Evolutionary conservation across 2,797 vertebrate genomes (phyloP).

Genomic region (Toxotes lorentzi): DNA sequence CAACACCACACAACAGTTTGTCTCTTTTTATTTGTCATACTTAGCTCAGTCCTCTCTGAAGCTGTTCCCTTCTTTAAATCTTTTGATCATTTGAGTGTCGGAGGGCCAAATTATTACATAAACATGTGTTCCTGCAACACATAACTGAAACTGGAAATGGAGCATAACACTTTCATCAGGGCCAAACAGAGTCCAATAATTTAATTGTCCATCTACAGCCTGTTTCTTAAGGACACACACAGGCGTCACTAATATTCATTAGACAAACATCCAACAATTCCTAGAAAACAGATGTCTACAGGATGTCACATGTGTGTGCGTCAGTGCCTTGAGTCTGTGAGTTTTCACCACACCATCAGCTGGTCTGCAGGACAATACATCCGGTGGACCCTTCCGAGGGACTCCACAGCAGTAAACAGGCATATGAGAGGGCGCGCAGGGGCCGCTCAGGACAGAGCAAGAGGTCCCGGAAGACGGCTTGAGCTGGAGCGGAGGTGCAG

Average conservation of each 20-base stretch:
- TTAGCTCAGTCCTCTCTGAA: conserved; percentile 14
- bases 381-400: background rate
- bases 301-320: conserved; percentile 32
- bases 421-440: conserved; percentile 21
- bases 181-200: conserved; percentile 18
- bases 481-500: conserved; percentile 78
- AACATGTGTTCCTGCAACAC: conserved; percentile 45
- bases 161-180: conserved; percentile 42
- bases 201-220: conserved; percentile 22
- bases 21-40: background rate
- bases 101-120: conserved; percentile 38
- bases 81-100: conserved; percentile 20
- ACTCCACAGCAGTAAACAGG: conserved; percentile 17
- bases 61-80: conserved; percentile 14
- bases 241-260: conserved; percentile 34
- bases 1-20: background rate
- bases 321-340: conserved; percentile 16
- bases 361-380: conserved; percentile 31
- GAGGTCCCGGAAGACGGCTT: conserved; percentile 60
- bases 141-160: conserved; percentile 32
- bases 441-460: conserved; percentile 46
- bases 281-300: conserved; percentile 61
- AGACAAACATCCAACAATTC: conserved; percentile 26
- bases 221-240: conserved; percentile 29
- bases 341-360: conserved; percentile 32